These are phyloP conservation scores for Neoscelio sp. DNA, from an alignment of 2,888 invertebrate species.

Conservation along the genomic window DNA sequence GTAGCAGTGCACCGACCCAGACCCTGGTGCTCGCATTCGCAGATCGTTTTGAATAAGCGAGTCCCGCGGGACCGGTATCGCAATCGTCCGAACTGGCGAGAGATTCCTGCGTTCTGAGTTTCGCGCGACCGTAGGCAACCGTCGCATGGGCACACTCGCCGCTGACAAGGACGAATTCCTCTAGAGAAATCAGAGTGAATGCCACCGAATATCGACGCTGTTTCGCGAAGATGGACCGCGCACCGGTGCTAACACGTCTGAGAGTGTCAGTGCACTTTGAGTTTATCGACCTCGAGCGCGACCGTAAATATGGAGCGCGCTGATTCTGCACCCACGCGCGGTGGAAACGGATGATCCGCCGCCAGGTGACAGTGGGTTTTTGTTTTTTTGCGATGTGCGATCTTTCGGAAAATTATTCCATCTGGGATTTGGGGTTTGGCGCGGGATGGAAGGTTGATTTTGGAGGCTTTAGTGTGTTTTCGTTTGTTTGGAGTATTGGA, in stretches of 20 bases:
- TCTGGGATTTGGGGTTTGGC: conserved; percentile 7
- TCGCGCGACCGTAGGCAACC: too few relatives aligned
- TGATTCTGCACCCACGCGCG: conserved; percentile 36
- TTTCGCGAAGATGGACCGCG: conserved; percentile 21
- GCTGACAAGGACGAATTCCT: conserved; percentile 1
- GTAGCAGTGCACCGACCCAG: conserved; percentile 60
- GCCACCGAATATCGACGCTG: conserved; percentile 3
- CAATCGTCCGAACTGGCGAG: too few relatives aligned
- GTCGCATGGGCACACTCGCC: conserved; percentile 7
- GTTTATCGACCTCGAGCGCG: conserved; percentile 46
- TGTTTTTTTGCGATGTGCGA: not conserved
- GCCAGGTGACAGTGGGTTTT: conserved; percentile 41
- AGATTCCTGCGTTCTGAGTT: too few relatives aligned
- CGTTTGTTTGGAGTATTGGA: too few relatives aligned
- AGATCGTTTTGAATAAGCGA: conserved; percentile 21
- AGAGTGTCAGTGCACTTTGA: conserved; percentile 49
- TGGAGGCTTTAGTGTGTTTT: conserved; percentile 9
- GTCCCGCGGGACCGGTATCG: conserved; percentile 8
- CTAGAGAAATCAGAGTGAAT: conserved; percentile 40
- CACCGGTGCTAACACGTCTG: conserved; percentile 17
- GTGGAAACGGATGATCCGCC: conserved; percentile 38
- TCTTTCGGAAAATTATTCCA: conserved; percentile 5
- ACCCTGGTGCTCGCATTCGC: conserved; percentile 30
- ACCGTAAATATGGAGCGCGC: conserved; percentile 46
- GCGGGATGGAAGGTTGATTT: not conserved